phyloP scores from a whole-genome alignment of 2,113 vertebrate species.

The Gnathonemus echidnorhynchus region DNA sequence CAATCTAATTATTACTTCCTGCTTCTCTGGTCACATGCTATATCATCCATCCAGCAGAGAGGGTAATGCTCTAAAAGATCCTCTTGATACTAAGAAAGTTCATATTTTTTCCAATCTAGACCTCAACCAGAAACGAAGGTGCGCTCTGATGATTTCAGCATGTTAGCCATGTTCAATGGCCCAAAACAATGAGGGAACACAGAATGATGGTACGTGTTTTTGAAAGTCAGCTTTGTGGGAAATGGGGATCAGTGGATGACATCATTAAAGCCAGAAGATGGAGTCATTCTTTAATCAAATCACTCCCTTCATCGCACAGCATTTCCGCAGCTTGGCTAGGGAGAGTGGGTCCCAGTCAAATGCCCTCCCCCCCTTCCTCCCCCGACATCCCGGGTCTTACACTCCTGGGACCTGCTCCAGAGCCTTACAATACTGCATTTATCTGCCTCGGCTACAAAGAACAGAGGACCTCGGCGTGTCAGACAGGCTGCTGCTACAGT shows the following conservation, averaged over 20 bases:
- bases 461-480: neutral
- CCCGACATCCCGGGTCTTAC: neutral
- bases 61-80: neutral
- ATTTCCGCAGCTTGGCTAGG: constrained; percentile 11
- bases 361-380: neutral
- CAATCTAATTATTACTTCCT: constrained; percentile 5
- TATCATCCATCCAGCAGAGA: neutral
- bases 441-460: neutral
- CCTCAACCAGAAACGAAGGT: neutral
- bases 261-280: constrained; percentile 12
- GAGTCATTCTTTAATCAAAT: constrained; percentile 2
- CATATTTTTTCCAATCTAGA: neutral
- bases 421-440: neutral
- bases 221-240: neutral
- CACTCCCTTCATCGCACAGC: neutral
- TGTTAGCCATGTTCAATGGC: neutral
- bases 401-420: neutral
- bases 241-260: neutral
- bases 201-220: neutral
- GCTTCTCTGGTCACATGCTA: neutral
- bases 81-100: neutral
- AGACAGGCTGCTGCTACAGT: neutral
- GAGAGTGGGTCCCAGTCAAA: neutral
- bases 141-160: neutral
- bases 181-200: neutral